Evolutionary conservation across 2,888 invertebrate genomes (phyloP), one percentile per base, ranked within the genome.

Genomic region (Drosophila vallismaia): DNA sequence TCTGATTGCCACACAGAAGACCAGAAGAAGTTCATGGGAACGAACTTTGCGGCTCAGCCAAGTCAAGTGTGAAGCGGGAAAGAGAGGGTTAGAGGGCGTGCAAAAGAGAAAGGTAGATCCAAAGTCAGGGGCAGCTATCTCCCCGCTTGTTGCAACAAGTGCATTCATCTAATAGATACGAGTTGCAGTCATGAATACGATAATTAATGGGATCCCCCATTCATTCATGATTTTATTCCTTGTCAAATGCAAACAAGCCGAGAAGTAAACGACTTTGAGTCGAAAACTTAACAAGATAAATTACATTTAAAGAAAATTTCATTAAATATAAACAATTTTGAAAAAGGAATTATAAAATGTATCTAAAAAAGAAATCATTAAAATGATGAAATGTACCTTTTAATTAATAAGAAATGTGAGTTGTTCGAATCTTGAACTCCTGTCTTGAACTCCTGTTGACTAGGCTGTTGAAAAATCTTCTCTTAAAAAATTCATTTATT

Each of bases 1-100:
- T 70, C 70, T 56, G 85, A 68, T 76, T 82, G 74, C 79, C 26
- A 73, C 59, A 75, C 57, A 57, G 29, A 24, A 33, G 26, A 69
- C 28, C 59, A 82, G 56, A 60, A 63, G 69, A 74, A 81, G 81
- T 84, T 81, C 81, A 86, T 82, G 81, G 81, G 81, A 82, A 82
- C 70, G 74, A 80, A 80, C 60, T 59, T 70, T 52, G 80, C 57
- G 67, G 51, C 72, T 67, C 68, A 50, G 44, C 51, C 64, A 73
- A 84, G 81, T 80, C 84, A 75, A 80, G 79, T 80, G 79, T 80
- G 71, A 84, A 67, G 55, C 40, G 45, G 24, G 42, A 33, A 9
- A 9, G 24, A 44, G 19, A 8, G 33, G 48, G 28, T 8, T n/a
- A n/a, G n/a, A 4, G 36, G 36, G 36, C 36, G 36, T 36, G 4